Base-by-base conservation (phyloP, 2,888 invertebrate genomes). In the Drosophila cognata region DNA sequence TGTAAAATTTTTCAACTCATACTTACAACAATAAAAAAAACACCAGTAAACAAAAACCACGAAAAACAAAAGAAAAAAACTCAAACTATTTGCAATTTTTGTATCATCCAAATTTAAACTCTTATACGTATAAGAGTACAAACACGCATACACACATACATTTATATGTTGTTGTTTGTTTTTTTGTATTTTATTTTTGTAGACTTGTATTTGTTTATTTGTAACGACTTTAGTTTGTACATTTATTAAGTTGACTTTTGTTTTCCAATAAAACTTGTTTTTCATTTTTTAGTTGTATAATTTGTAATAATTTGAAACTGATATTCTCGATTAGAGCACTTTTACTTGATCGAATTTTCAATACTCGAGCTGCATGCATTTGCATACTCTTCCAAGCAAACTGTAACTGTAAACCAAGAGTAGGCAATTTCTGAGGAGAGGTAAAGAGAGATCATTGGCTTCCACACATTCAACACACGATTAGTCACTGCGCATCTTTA, bases 241-340 rank as follows among this genome's bases (percentile, higher is more conserved):
- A 70, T 70, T 70, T 73, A 56, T 71, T 84, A 87, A 82, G 84
- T 77, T 86, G 62, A 80, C 73, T 80, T 74, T 81, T 88, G 85
- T 84, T 84, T 82, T 69, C 76, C 74, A 88, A 88, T 88, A 85
- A 84, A 87, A 62, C 65, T 79, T 88, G 79, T 84, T 82, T 84
- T 79, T 59, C 68, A 48, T 81, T 88, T 80, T 77, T 62, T 75
- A 81, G 71, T 67, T 68, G 43, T 29, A 38, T 50, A 57, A 57
- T 56, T 74, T 50, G 1, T 31, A 18, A 55, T 68, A 28, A 7
- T 13, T 53, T 25, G 2, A 46, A 16, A 11, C 46, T 25, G 4
- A 16, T 50, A 31, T 18, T 41, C 11, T 25, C 29, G 31, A 16
- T 0, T 8, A 2, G 4, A 41, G 16, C 18, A 29, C 2, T 50